Evolutionary conservation across 2,113 vertebrate genomes (phyloP).

Genomic region (Oncorhynchus kisutch): DNA sequence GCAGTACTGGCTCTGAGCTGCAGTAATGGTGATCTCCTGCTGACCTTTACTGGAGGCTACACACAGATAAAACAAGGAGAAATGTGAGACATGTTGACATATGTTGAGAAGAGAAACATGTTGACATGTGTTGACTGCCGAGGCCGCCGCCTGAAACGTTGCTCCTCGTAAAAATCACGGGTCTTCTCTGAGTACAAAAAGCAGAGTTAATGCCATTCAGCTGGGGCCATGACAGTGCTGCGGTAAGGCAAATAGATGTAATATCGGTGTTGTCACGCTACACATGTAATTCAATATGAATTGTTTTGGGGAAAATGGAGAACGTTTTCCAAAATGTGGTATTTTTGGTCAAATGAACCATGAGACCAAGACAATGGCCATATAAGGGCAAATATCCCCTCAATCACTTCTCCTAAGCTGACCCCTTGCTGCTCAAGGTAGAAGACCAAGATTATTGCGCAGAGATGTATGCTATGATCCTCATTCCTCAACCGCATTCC

Average conservation of each 20-base stretch:
- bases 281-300: conserved; percentile 2
- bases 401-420: not conserved
- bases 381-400: not conserved
- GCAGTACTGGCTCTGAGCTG: conserved; percentile 87
- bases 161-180: not conserved
- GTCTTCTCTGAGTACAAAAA: not conserved
- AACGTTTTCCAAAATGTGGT: not conserved
- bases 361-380: not conserved
- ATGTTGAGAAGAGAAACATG: not conserved
- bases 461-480: not conserved
- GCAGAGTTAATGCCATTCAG: not conserved
- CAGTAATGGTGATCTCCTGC: conserved; percentile 91
- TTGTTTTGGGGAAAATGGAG: conserved; percentile 7
- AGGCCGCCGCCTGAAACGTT: not conserved
- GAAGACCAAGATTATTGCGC: not conserved
- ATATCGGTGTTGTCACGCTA: not conserved
- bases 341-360: not conserved
- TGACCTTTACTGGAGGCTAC: conserved; percentile 77
- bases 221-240: not conserved
- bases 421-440: not conserved
- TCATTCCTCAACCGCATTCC: conserved; percentile 13
- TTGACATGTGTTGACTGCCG: not conserved
- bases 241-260: not conserved
- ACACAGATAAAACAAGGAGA: not conserved
- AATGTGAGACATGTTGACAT: not conserved